Conservation (phyloP, 2,797 vertebrate genomes). For the Acipenser oxyrinchus region DNA sequence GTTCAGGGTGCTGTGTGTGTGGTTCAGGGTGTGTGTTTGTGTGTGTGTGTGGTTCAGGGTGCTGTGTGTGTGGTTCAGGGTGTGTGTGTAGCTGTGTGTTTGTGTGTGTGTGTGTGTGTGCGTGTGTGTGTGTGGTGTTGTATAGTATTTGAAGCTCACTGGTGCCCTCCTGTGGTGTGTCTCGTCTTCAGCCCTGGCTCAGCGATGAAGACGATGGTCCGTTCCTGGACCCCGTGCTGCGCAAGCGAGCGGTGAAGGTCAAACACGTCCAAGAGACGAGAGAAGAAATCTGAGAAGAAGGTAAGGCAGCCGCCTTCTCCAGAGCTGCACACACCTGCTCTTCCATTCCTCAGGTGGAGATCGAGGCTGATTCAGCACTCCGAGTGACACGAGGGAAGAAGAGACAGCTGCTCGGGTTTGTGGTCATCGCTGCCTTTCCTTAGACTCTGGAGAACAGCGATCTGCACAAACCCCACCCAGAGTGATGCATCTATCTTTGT, state of each 20-base stretch:
- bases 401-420: not conserved
- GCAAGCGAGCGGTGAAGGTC: slow-evolving; percentile 88
- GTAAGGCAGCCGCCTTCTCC: slow-evolving; percentile 38
- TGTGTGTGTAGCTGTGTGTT: not conserved
- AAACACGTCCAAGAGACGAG: slow-evolving; percentile 87
- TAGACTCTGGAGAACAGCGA: not conserved
- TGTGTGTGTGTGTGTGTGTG: not conserved
- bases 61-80: not conserved
- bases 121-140: not conserved
- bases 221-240: slow-evolving; percentile 69
- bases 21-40: not conserved
- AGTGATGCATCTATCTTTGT: too few relatives aligned
- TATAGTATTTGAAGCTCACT: too few relatives aligned
- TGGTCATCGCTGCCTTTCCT: too few relatives aligned
- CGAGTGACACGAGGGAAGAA: too few relatives aligned
- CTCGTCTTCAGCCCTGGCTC: slow-evolving; percentile 63
- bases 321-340: too few relatives aligned
- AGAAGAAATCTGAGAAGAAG: slow-evolving; percentile 91
- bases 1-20: not conserved
- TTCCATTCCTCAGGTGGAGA: too few relatives aligned
- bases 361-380: too few relatives aligned
- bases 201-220: slow-evolving; percentile 81
- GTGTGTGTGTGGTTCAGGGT: not conserved
- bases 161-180: not conserved
- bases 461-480: too few relatives aligned